Evolutionary conservation across 1,140 invertebrate genomes (phyloP).

Genomic region (Drosophila bipectinata): DNA sequence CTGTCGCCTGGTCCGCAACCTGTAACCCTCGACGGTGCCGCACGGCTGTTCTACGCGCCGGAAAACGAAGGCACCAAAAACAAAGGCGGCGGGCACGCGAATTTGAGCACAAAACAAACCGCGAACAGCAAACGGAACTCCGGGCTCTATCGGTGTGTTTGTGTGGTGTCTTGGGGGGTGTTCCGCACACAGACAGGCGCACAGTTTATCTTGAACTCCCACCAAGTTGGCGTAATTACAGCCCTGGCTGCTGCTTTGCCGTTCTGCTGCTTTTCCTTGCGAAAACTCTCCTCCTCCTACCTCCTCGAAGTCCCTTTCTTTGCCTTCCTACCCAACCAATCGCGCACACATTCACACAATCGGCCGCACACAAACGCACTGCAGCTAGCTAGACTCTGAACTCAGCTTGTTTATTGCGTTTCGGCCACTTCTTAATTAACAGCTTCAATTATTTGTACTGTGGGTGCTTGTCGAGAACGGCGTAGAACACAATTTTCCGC

Average conservation of each 20-base stretch:
- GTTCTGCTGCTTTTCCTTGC: conserved; percentile 40
- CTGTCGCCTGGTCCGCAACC: conserved; percentile 71
- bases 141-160: conserved; percentile 22
- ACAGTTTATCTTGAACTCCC: conserved; percentile 71
- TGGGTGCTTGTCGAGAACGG: conserved; percentile 13
- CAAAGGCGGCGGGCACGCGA: conserved; percentile 67
- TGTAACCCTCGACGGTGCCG: background rate
- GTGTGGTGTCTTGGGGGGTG: conserved; percentile 65
- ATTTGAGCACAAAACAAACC: conserved; percentile 73
- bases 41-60: conserved; percentile 17
- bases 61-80: conserved; percentile 44
- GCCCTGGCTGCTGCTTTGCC: conserved; percentile 34
- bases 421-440: background rate
- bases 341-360: too few species aligned
- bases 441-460: conserved; percentile 23
- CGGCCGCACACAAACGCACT: conserved; percentile 5
- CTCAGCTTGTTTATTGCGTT: conserved; percentile 11
- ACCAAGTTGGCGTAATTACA: conserved; percentile 73
- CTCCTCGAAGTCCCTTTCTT: conserved; percentile 16
- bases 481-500: conserved; percentile 47
- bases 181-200: conserved; percentile 52
- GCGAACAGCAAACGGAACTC: conserved; percentile 34
- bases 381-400: background rate
- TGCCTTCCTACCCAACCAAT: conserved; percentile 6
- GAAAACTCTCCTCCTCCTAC: conserved; percentile 30